Percentiles rank a stretch among this genome's conserved stretches.
Conservation (phyloP, 1,140 invertebrate species). For the Hylaeus anthracinus region DNA sequence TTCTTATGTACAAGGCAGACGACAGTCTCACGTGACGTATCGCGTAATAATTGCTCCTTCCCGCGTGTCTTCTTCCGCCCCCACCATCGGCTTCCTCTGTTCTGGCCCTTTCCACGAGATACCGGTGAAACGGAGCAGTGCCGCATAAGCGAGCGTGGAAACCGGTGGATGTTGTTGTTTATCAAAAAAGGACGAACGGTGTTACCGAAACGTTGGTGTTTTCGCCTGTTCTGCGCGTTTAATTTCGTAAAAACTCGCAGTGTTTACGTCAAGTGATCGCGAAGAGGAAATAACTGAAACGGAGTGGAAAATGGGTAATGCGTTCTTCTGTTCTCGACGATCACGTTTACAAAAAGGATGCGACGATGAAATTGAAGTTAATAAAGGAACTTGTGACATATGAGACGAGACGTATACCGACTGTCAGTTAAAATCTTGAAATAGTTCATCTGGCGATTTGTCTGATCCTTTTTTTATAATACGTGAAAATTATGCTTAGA, state of each 20-base stretch:
- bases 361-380: too few species aligned
- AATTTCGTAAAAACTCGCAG: not conserved
- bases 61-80: conserved; percentile 24
- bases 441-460: too few species aligned
- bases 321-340: too few species aligned
- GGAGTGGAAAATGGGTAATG: conserved; percentile 14
- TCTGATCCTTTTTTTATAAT: too few species aligned
- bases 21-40: conserved; percentile 62
- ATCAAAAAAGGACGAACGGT: not conserved
- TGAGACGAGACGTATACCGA: too few species aligned
- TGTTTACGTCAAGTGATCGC: not conserved
- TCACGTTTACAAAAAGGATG: too few species aligned
- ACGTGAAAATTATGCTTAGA: too few species aligned
- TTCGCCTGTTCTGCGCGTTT: not conserved
- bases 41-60: conserved; percentile 60
- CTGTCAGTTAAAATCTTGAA: too few species aligned
- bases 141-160: conserved; percentile 18
- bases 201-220: not conserved
- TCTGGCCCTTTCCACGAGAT: conserved; percentile 32
- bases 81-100: conserved; percentile 11
- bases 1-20: conserved; percentile 63
- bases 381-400: too few species aligned
- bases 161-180: not conserved
- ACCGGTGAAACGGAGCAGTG: conserved; percentile 10
- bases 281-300: not conserved